phyloP scores from a whole-genome alignment of 2,113 vertebrate genomes.

The Mandrillus leucophaeus region DNA sequence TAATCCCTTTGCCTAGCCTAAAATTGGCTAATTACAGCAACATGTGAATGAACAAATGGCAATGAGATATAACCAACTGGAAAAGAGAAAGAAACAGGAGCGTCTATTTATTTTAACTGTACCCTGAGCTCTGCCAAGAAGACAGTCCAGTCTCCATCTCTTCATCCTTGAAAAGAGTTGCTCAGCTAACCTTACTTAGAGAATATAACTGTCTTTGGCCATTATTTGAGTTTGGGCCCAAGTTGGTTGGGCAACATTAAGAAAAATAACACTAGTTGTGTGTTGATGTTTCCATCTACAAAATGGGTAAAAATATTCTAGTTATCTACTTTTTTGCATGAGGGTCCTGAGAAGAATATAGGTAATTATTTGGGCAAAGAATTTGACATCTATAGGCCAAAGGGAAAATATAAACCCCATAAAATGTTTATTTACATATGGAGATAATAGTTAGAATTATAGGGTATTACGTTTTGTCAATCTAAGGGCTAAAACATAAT shows the following conservation, averaged over 20 bases:
- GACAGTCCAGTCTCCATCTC: neutral
- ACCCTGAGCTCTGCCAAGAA: constrained; percentile 21
- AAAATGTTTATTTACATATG: constrained; percentile 13
- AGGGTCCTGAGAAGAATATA: neutral
- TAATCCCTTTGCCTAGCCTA: constrained; percentile 22
- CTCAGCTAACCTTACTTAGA: neutral
- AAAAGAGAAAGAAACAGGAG: constrained; percentile 17
- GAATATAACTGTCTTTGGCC: neutral
- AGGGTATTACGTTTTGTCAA: constrained; percentile 27
- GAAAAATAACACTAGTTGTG: neutral
- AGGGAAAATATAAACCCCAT: neutral
- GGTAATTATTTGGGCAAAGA: neutral
- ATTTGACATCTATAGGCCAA: constrained; percentile 1
- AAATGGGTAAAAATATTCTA: constrained; percentile 8
- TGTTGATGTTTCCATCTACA: neutral
- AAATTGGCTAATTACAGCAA: constrained; percentile 56
- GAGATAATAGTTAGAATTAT: neutral
- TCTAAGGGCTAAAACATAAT: neutral
- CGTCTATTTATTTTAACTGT: constrained; percentile 45
- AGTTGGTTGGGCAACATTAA: neutral
- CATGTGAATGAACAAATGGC: constrained; percentile 53
- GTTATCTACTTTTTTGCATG: neutral
- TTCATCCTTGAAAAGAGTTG: constrained; percentile 12
- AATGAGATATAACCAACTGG: constrained; percentile 13
- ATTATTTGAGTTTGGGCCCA: neutral